A percentile compares a stretch with the other conserved stretches of the same genome.
phyloP scores from a whole-genome alignment of 2,888 invertebrate genomes.

The Harmothoe impar region DNA sequence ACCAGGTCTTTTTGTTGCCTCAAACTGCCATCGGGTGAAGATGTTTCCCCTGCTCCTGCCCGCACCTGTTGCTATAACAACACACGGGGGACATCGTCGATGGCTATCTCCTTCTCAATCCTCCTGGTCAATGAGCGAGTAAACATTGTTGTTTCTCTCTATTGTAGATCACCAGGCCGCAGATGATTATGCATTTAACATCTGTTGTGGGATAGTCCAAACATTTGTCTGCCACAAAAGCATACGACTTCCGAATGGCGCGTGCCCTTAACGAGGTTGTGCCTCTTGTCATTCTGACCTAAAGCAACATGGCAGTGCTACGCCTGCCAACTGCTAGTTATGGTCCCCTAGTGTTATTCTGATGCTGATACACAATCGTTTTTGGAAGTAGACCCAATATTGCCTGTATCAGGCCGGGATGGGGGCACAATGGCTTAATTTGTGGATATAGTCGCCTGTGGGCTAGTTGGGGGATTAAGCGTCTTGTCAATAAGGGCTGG shows the following conservation, averaged over 20 bases:
- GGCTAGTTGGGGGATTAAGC: not conserved
- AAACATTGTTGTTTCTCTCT: constrained; percentile 11
- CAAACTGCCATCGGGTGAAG: not conserved
- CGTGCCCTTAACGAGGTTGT: not conserved
- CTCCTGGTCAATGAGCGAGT: not conserved
- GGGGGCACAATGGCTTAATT: constrained; percentile 7
- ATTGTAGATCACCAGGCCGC: not conserved
- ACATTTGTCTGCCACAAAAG: not conserved
- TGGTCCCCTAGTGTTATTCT: not conserved
- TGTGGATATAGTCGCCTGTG: not conserved
- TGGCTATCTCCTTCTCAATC: constrained; percentile 17
- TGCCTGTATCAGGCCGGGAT: not conserved
- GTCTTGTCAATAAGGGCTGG: constrained; percentile 6
- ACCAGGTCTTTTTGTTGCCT: not conserved
- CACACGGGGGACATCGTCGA: not conserved
- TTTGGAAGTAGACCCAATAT: not conserved
- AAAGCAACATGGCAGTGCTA: not conserved
- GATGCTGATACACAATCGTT: not conserved
- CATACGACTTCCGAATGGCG: not conserved
- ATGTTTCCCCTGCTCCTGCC: not conserved
- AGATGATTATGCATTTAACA: constrained; percentile 3
- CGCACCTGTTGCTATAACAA: constrained; percentile 46
- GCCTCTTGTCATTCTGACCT: not conserved
- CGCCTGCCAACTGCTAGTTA: constrained; percentile 34
- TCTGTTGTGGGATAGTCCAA: not conserved